These are phyloP conservation scores for Torymus auratus DNA, from an alignment of 2,888 invertebrate species.

Conservation along the genomic window DNA sequence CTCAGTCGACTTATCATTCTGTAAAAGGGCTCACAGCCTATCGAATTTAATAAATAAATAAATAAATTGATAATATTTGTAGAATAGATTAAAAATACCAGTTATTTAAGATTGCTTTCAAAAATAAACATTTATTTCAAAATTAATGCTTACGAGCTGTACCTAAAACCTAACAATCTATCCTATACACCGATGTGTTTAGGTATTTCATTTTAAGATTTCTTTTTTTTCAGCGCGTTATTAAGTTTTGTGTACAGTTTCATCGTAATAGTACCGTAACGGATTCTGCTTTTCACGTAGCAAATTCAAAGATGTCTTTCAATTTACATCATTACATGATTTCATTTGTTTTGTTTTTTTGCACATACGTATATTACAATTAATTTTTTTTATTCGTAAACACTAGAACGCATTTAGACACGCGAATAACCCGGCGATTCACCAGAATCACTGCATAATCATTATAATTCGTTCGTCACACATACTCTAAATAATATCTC, in stretches of 20 bases:
- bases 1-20: conserved; percentile 40
- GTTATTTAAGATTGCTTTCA: conserved; percentile 72
- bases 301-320: conserved; percentile 61
- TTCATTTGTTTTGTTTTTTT: conserved; percentile 57
- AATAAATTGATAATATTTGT: conserved; percentile 56
- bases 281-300: conserved; percentile 62
- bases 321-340: conserved; percentile 69
- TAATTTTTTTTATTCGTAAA: conserved; percentile 51
- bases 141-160: conserved; percentile 75
- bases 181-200: conserved; percentile 71
- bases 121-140: conserved; percentile 76
- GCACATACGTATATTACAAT: conserved; percentile 68
- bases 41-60: conserved; percentile 56
- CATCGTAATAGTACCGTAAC: conserved; percentile 65
- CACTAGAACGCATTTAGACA: conserved; percentile 55
- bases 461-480: conserved; percentile 44
- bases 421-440: conserved; percentile 50
- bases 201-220: conserved; percentile 67
- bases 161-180: conserved; percentile 73
- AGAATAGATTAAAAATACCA: conserved; percentile 59
- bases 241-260: conserved; percentile 56
- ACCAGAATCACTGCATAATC: conserved; percentile 46
- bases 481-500: conserved; percentile 63
- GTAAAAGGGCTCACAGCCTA: conserved; percentile 57
- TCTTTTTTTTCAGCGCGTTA: conserved; percentile 56